Evolutionary conservation across 2,888 invertebrate species (phyloP).

Genomic region (Dorcus parallelipipedus): DNA sequence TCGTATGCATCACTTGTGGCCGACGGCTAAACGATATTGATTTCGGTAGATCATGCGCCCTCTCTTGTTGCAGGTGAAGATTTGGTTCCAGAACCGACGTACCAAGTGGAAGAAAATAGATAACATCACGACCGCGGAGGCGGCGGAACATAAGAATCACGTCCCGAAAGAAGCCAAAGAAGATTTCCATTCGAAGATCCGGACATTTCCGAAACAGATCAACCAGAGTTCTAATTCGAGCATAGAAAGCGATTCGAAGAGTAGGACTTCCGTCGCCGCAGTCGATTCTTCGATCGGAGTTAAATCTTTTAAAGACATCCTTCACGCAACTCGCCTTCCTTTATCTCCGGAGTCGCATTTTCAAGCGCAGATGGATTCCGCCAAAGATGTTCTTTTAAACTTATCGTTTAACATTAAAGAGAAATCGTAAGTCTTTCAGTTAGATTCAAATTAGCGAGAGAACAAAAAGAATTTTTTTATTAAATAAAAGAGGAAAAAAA

Average conservation of each 20-base stretch:
- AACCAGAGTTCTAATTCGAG: constrained; percentile 47
- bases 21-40: constrained; percentile 27
- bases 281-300: constrained; percentile 33
- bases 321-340: constrained; percentile 27
- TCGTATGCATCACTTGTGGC: constrained; percentile 25
- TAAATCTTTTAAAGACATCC: constrained; percentile 43
- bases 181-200: constrained; percentile 26
- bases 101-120: constrained; percentile 90
- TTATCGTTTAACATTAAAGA: constrained; percentile 42
- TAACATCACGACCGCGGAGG: constrained; percentile 85
- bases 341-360: constrained; percentile 38
- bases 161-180: constrained; percentile 32
- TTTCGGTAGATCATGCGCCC: constrained; percentile 31
- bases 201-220: constrained; percentile 32
- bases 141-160: constrained; percentile 73
- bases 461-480: too few species aligned
- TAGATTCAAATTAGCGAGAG: constrained; percentile 1
- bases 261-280: constrained; percentile 31
- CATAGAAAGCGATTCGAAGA: constrained; percentile 46
- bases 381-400: constrained; percentile 45
- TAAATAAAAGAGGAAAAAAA: constrained; percentile 4
- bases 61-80: constrained; percentile 71
- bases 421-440: constrained; percentile 28
- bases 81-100: constrained; percentile 86
- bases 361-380: constrained; percentile 40